Conservation (phyloP, 2,797 vertebrate species). For the Muscicapa comitata region DNA sequence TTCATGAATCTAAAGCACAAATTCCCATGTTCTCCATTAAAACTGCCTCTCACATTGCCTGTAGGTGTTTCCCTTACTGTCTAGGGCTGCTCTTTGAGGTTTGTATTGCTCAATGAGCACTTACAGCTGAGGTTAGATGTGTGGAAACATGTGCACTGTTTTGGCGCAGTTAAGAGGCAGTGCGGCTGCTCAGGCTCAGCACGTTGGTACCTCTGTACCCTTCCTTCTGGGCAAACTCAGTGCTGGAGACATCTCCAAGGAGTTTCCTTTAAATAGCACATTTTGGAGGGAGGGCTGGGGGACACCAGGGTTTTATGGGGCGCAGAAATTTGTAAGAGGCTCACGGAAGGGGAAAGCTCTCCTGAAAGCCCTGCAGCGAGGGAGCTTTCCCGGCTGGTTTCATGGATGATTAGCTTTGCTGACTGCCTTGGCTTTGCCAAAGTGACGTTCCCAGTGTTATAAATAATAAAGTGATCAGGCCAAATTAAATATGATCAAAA, state of each 20-base stretch:
- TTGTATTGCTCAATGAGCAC: background rate
- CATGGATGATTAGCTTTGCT: background rate
- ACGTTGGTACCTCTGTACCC: background rate
- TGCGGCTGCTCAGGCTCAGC: accelerated
- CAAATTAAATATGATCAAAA: too few relatives aligned
- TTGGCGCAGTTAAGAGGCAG: background rate
- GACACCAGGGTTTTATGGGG: background rate
- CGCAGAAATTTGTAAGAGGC: accelerated
- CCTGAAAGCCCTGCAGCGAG: accelerated
- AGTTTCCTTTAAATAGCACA: background rate
- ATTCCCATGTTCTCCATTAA: background rate
- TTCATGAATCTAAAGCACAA: background rate
- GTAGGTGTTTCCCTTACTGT: background rate
- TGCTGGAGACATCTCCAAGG: accelerated
- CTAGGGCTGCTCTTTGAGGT: background rate
- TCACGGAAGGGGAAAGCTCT: background rate
- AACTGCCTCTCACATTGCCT: background rate
- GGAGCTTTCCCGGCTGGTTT: background rate
- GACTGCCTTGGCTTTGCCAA: background rate
- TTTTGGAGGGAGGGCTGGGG: background rate
- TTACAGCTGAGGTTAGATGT: background rate
- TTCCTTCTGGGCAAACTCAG: background rate
- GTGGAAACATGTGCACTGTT: background rate
- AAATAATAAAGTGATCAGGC: too few relatives aligned
- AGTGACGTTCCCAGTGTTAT: background rate